Conservation (phyloP, 2,113 vertebrate genomes). For the Pyxicephalus adspersus region DNA sequence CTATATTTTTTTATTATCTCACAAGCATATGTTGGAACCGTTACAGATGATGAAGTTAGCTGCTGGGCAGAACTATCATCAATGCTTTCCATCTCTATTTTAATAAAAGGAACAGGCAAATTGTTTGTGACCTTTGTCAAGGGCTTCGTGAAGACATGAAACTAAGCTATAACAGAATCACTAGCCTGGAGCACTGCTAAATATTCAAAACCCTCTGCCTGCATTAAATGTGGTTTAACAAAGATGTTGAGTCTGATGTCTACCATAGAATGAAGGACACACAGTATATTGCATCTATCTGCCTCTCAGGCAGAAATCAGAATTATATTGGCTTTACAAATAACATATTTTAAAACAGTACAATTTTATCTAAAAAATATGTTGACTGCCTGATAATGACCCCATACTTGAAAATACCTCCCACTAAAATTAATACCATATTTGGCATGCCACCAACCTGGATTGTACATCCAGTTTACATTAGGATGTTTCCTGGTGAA, state of each 20-base stretch:
- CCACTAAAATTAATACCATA: no score
- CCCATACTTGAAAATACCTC: no score
- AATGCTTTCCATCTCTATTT: slow-evolving; percentile 79
- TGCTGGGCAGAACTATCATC: slow-evolving; percentile 89
- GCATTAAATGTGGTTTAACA: slow-evolving; percentile 72
- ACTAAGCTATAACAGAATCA: slow-evolving; percentile 70
- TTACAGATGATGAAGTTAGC: slow-evolving; percentile 92
- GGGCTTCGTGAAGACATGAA: slow-evolving; percentile 82
- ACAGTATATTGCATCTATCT: slow-evolving; percentile 6
- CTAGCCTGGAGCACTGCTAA: slow-evolving; percentile 79
- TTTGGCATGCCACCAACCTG: no score
- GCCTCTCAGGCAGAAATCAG: slow-evolving; percentile 14
- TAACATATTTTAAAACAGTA: not conserved
- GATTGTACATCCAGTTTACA: no score
- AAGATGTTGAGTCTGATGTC: slow-evolving; percentile 73
- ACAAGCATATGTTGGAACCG: slow-evolving; percentile 90
- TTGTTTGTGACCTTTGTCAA: slow-evolving; percentile 96
- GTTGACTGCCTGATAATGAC: no score
- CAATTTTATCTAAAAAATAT: no score
- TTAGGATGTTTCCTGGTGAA: no score
- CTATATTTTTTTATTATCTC: slow-evolving; percentile 91
- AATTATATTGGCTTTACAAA: slow-evolving; percentile 20
- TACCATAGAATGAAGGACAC: slow-evolving; percentile 58
- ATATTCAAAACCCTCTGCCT: slow-evolving; percentile 79
- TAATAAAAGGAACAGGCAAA: slow-evolving; percentile 84